Conservation (phyloP, 64 coral and sea anemone species). For the Hydrozoanthus tunicans region DNA sequence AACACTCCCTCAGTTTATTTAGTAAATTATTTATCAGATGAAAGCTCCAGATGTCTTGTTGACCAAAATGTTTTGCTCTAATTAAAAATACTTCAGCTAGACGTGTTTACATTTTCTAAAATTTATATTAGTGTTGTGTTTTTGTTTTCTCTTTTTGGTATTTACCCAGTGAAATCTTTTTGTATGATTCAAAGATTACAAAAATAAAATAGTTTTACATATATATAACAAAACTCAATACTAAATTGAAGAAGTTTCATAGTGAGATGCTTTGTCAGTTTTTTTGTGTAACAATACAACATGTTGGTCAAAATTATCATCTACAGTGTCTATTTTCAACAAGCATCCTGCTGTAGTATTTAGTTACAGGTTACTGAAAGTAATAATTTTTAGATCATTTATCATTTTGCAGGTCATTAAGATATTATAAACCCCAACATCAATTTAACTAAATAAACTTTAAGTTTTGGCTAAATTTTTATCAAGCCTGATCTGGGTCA, state of each 20-base stretch:
- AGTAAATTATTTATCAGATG: conserved; percentile 24
- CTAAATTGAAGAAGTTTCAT: not conserved
- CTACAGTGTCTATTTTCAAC: not conserved
- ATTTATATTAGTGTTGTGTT: conserved; percentile 2
- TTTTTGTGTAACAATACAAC: not conserved
- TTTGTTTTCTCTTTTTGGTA: not conserved
- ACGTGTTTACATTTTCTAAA: not conserved
- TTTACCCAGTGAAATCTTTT: too few relatives aligned
- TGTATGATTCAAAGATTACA: too few relatives aligned
- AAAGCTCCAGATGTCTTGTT: conserved; percentile 28
- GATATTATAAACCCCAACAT: not conserved
- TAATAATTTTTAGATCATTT: not conserved
- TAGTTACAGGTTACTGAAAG: not conserved
- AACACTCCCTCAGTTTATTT: conserved; percentile 14
- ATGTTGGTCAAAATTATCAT: not conserved
- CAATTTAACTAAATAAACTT: not conserved
- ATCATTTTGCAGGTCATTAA: not conserved
- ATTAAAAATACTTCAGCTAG: too few relatives aligned
- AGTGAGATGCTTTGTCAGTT: not conserved
- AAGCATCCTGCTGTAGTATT: not conserved
- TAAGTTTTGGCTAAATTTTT: not conserved
- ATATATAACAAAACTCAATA: too few relatives aligned
- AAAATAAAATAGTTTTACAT: too few relatives aligned
- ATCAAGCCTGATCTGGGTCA: not conserved
- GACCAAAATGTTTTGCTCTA: not conserved